These are phyloP conservation scores for Cyprinodon brontotheroides DNA, from an alignment of 2,113 vertebrate genomes.

Conservation along the genomic window DNA sequence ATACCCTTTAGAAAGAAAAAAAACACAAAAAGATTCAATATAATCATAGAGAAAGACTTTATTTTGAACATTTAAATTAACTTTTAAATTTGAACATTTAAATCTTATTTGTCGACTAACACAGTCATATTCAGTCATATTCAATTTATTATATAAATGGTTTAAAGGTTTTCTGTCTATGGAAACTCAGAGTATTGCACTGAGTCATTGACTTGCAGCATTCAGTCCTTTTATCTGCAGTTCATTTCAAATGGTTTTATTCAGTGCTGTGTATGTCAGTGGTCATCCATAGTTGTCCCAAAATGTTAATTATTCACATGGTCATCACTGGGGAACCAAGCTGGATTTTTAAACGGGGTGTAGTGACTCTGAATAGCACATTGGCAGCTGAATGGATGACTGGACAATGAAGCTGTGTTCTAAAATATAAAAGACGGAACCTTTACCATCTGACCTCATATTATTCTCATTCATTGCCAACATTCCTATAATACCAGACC, in stretches of 20 bases:
- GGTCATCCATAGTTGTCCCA: background rate
- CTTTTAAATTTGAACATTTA: no score
- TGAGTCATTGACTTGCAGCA: background rate
- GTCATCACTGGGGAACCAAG: background rate
- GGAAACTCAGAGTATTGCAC: background rate
- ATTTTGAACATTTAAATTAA: no score
- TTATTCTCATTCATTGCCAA: conserved; percentile 2
- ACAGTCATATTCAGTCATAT: background rate
- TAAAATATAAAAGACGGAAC: conserved; percentile 25
- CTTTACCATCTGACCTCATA: conserved; percentile 38
- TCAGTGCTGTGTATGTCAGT: background rate
- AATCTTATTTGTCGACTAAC: no score
- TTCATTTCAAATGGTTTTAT: background rate
- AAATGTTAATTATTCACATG: background rate
- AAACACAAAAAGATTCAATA: background rate
- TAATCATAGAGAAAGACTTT: background rate
- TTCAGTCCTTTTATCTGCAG: background rate
- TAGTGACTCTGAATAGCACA: conserved; percentile 20
- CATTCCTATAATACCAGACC: conserved; percentile 27
- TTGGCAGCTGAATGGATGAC: conserved; percentile 14
- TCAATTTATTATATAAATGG: background rate
- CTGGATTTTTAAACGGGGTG: background rate
- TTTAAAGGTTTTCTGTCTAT: background rate
- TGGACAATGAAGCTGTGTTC: conserved; percentile 32
- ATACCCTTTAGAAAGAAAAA: no score